Evolutionary conservation across 2,888 invertebrate species (phyloP).

Genomic region (Cerceris rybyensis): DNA sequence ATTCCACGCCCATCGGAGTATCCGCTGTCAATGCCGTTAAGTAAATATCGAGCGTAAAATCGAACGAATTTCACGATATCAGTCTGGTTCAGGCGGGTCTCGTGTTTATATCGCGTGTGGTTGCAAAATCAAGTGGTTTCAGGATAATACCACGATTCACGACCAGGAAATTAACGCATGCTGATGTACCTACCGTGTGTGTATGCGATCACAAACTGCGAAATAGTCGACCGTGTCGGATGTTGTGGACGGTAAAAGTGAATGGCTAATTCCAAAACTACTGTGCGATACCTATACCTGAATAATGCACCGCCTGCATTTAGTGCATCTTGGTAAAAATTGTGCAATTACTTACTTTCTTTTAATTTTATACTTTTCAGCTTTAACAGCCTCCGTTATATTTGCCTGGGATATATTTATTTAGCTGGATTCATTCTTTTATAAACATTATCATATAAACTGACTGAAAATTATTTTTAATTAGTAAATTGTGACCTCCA

Average conservation of each 20-base stretch:
- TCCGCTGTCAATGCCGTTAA: too few relatives aligned
- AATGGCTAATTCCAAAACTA: constrained; percentile 35
- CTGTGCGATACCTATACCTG: not conserved
- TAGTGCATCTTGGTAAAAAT: not conserved
- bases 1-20: too few relatives aligned
- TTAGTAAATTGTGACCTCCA: too few relatives aligned
- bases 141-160: constrained; percentile 33
- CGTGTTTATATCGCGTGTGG: constrained; percentile 28
- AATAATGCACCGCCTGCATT: not conserved
- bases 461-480: too few relatives aligned
- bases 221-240: constrained; percentile 41
- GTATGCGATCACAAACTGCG: not conserved
- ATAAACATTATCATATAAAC: too few relatives aligned
- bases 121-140: constrained; percentile 37
- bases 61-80: constrained; percentile 42
- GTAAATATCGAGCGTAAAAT: not conserved
- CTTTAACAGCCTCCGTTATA: too few relatives aligned
- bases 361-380: not conserved
- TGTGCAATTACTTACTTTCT: not conserved
- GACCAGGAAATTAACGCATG: constrained; percentile 51
- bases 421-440: too few relatives aligned
- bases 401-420: too few relatives aligned
- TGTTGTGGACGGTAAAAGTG: constrained; percentile 51
- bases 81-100: not conserved
- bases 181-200: not conserved